Base-by-base conservation (phyloP, 2,888 invertebrate species). In the Aleiodes leptofemur region DNA sequence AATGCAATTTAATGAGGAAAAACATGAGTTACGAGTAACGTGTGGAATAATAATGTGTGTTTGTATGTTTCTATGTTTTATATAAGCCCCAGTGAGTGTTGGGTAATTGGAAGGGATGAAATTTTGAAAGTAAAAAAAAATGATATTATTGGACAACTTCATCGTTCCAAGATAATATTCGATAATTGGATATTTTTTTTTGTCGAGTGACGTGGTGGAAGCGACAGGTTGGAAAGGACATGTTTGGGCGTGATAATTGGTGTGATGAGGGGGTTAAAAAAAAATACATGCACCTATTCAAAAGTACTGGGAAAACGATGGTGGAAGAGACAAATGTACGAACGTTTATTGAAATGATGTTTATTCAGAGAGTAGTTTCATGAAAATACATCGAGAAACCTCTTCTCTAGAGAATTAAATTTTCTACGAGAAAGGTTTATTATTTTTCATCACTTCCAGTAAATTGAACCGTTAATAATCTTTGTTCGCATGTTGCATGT, bases 41-140 rank as follows among this genome's bases (percentile, higher is more conserved):
- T 55, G 14, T n/a, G 55, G 79, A 77, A 78, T 82, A 84, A 82
- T 78, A 78, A 80, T 85, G 86, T 86, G 83, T 85, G 86, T 86
- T 86, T 86, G 86, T 86, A 86, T 86, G 86, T 86, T 86, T 86
- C 86, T 86, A 86, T 86, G 86, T 86, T 86, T 64, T 86, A 86
- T 86, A 86, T 86, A 86, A 85, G 84, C 80, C 80, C 82, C 82
- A 73, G 66, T 69, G 76, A 73, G 69, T 75, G 82, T 82, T 82
- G 81, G 82, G 81, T 84, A 84, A 77, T 53, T 16, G 55, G 50
- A 64, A 53, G 56, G 9, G 55, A 64, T 51, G 55, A 73, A 72
- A 57, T 64, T 57, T 53, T 13, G 38, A 53, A 48, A 50, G 71
- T 53, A 64, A 59, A 70, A 14, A 64, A 59, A 70, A 14, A 73